These are phyloP conservation scores for Himalopsyche japonica DNA, from an alignment of 2,888 invertebrate species.

Conservation along the genomic window DNA sequence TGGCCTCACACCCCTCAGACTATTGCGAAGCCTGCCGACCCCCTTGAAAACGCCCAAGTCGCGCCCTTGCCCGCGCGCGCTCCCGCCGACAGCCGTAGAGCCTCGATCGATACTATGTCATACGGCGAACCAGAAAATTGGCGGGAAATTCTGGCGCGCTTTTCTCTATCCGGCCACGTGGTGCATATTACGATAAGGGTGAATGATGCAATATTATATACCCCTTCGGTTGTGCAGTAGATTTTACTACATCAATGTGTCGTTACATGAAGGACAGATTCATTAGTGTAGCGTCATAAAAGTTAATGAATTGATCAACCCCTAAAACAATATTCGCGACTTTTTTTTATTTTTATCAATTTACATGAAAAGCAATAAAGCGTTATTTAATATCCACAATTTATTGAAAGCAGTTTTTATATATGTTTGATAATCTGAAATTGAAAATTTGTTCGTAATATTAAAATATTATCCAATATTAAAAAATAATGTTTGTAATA, in stretches of 20 bases:
- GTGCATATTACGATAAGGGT: neutral
- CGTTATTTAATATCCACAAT: no score
- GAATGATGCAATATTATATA: neutral
- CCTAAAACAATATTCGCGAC: no score
- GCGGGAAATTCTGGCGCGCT: constrained; percentile 21
- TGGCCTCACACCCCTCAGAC: neutral
- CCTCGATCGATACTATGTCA: constrained; percentile 12
- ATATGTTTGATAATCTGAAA: no score
- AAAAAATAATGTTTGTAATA: no score
- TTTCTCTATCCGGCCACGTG: constrained; percentile 11
- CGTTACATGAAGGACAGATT: neutral
- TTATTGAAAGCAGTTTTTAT: no score
- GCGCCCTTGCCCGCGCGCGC: neutral
- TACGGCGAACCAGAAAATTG: constrained; percentile 1
- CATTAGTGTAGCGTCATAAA: no score
- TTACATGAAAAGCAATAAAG: no score
- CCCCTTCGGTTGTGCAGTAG: neutral
- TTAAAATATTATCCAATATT: no score
- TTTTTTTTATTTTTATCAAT: no score
- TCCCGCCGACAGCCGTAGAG: neutral
- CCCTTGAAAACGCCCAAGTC: neutral
- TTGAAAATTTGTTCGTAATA: no score
- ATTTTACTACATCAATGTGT: neutral
- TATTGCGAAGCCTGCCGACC: neutral
- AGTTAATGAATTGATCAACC: no score